These are phyloP conservation scores for Craterocephalus amniculus DNA, from an alignment of 2,797 vertebrate species.

Conservation along the genomic window DNA sequence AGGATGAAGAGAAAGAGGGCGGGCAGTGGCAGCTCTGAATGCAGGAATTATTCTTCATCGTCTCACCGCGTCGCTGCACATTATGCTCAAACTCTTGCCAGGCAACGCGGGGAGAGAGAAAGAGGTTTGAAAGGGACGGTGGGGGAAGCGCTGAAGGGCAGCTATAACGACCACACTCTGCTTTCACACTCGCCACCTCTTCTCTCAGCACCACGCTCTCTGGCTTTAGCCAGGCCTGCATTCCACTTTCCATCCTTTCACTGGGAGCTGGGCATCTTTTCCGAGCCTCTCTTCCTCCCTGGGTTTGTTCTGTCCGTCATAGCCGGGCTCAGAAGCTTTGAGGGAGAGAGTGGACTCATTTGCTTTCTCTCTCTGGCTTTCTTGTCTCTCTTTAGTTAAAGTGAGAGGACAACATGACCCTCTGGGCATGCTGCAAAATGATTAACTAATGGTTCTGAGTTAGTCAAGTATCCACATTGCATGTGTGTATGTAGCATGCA, in stretches of 20 bases:
- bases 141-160: constrained; percentile 72
- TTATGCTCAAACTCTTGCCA: constrained; percentile 87
- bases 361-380: constrained; percentile 55
- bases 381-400: constrained; percentile 65
- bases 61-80: constrained; percentile 88
- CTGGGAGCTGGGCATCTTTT: constrained; percentile 76
- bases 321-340: constrained; percentile 68
- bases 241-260: constrained; percentile 74
- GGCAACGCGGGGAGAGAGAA: constrained; percentile 56
- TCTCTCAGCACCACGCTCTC: constrained; percentile 81
- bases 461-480: constrained; percentile 66
- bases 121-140: constrained; percentile 21
- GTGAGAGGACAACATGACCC: constrained; percentile 69
- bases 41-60: constrained; percentile 89
- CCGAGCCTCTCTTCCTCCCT: constrained; percentile 47
- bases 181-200: constrained; percentile 85
- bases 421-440: constrained; percentile 73
- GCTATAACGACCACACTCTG: constrained; percentile 86
- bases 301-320: constrained; percentile 67
- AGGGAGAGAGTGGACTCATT: constrained; percentile 70
- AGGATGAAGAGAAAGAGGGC: constrained; percentile 77
- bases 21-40: constrained; percentile 80
- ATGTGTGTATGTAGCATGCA: constrained; percentile 33
- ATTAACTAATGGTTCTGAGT: constrained; percentile 78
- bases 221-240: constrained; percentile 81